Evolutionary conservation across 2,888 invertebrate species (phyloP).

Genomic region (Trichogramma evanescens): DNA sequence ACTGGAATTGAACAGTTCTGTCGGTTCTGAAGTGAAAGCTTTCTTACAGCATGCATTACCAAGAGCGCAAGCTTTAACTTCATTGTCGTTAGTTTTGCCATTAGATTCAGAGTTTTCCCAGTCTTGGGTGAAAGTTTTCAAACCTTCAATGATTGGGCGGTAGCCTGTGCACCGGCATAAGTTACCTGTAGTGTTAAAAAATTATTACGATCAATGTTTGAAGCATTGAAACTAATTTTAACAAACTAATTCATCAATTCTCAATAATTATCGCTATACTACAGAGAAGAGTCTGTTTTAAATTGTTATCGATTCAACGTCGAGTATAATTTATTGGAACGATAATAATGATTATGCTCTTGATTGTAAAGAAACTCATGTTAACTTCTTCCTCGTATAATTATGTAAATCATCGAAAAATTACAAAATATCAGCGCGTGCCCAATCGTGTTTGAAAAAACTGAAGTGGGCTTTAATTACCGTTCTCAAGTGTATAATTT

Average conservation of each 20-base stretch:
- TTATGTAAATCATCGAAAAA: not conserved
- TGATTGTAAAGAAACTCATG: not conserved
- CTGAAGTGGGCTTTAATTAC: not conserved
- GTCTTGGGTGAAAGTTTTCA: constrained; percentile 71
- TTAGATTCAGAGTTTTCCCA: constrained; percentile 50
- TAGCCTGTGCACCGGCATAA: constrained; percentile 90
- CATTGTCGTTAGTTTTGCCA: constrained; percentile 26
- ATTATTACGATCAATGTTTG: constrained; percentile 3
- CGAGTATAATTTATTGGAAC: no score
- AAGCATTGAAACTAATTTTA: not conserved
- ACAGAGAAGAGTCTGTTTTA: not conserved
- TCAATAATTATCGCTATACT: no score
- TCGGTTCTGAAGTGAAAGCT: constrained; percentile 31
- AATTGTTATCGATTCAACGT: not conserved
- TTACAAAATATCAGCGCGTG: not conserved
- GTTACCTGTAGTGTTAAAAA: constrained; percentile 45
- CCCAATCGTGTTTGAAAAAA: no score
- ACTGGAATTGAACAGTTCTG: constrained; percentile 51
- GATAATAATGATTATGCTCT: no score
- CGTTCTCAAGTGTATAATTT: not conserved
- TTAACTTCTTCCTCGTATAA: not conserved
- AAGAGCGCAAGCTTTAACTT: constrained; percentile 50
- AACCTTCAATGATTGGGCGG: constrained; percentile 83
- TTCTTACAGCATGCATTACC: constrained; percentile 59
- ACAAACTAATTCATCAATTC: not conserved